Conservation (phyloP, 2,113 vertebrate genomes). For the Cavia aperea region DNA sequence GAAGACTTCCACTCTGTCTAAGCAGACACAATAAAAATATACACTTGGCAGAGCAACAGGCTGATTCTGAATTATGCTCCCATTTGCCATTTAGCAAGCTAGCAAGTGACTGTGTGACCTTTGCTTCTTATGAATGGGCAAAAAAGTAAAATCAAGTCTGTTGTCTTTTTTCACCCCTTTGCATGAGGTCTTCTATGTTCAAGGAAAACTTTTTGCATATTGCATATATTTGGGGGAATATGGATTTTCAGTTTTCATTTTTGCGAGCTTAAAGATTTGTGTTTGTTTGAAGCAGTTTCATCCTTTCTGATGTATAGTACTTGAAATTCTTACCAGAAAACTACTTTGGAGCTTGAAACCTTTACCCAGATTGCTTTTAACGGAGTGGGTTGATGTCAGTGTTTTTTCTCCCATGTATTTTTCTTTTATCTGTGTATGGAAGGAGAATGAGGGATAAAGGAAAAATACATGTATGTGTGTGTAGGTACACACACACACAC, state of each 20-base stretch:
- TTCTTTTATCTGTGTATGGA: background rate
- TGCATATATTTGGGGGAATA: constrained; percentile 79
- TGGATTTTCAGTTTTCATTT: constrained; percentile 73
- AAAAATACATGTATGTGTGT: background rate
- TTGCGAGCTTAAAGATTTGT: constrained; percentile 47
- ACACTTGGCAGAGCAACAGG: constrained; percentile 59
- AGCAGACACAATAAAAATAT: constrained; percentile 46
- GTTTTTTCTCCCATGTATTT: constrained; percentile 42
- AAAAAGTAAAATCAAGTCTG: constrained; percentile 63
- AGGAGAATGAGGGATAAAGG: no score
- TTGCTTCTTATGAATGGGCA: constrained; percentile 58
- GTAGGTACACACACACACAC: no score
- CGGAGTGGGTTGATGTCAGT: constrained; percentile 66
- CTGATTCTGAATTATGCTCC: constrained; percentile 61
- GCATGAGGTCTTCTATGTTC: constrained; percentile 85
- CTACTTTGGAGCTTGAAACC: constrained; percentile 65
- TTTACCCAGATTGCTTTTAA: constrained; percentile 60
- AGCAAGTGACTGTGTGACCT: constrained; percentile 65
- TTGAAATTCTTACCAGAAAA: constrained; percentile 75
- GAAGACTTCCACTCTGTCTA: constrained; percentile 68
- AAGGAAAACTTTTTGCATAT: constrained; percentile 87
- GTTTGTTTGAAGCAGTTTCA: constrained; percentile 69
- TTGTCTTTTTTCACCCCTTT: constrained; percentile 7
- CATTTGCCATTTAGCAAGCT: constrained; percentile 48
- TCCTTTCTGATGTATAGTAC: constrained; percentile 76